Evolutionary conservation across 2,797 vertebrate species (phyloP).

Genomic region (Eidolon dupreanum): DNA sequence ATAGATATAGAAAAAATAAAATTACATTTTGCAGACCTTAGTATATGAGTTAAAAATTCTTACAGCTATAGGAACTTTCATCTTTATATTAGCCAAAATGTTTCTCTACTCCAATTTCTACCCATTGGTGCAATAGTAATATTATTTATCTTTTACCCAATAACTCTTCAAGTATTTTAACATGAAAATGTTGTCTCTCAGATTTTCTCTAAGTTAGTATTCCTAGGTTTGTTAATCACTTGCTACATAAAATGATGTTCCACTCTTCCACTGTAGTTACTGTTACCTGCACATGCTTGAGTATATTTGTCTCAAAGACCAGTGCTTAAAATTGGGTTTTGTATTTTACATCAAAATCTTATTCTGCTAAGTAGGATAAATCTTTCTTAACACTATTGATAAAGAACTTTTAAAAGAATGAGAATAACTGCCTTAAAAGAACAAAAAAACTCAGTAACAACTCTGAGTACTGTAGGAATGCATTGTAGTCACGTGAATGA

Average conservation of each 20-base stretch:
- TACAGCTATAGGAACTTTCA: not conserved
- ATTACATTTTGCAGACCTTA: not conserved
- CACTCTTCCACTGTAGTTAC: not conserved
- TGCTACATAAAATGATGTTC: not conserved
- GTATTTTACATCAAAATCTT: not conserved
- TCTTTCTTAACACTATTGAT: not conserved
- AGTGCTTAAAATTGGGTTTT: not conserved
- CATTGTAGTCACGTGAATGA: not conserved
- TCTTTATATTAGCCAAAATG: not conserved
- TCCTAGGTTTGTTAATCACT: not conserved
- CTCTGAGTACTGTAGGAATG: not conserved
- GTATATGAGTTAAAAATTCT: not conserved
- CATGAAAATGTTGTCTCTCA: not conserved
- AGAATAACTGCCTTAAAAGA: not conserved
- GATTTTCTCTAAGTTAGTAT: not conserved
- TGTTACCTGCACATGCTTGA: not conserved
- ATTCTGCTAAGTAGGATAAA: not conserved
- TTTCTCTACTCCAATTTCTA: not conserved
- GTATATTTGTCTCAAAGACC: not conserved
- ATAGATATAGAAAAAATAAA: not conserved
- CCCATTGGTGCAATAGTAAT: not conserved
- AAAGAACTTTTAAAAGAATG: not conserved
- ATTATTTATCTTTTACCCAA: not conserved
- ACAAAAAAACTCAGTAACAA: not conserved
- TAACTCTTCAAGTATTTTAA: not conserved